phyloP scores from a whole-genome alignment of 2,113 vertebrate species.

The Colossoma macropomum region DNA sequence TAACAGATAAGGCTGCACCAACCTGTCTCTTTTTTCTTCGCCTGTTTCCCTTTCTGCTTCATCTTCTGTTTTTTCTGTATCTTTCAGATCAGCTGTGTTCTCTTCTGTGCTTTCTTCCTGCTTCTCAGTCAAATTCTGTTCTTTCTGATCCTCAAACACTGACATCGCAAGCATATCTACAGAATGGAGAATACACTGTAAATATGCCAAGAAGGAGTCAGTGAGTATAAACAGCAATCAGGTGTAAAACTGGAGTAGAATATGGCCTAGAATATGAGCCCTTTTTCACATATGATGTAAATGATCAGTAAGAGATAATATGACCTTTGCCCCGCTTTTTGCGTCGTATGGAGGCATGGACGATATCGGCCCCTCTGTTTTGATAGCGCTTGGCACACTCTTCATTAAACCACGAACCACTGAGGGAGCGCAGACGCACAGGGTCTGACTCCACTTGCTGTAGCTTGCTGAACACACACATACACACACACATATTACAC shows the following conservation, averaged over 20 bases:
- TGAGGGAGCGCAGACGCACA: conserved; percentile 76
- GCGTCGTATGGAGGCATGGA: conserved; percentile 87
- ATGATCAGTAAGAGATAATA: not conserved
- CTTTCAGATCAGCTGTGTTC: conserved; percentile 30
- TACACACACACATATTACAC: conserved; percentile 12
- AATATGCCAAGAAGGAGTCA: conserved; percentile 20
- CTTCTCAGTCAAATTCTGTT: conserved; percentile 43
- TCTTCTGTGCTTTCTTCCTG: conserved; percentile 44
- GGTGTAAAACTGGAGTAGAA: not conserved
- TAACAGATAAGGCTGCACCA: not conserved
- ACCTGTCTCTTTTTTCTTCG: conserved; percentile 39
- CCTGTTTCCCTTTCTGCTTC: conserved; percentile 11
- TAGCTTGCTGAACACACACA: conserved; percentile 76
- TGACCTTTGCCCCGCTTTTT: conserved; percentile 83
- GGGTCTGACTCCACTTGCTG: conserved; percentile 80
- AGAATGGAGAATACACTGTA: conserved; percentile 30
- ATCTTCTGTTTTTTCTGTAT: conserved; percentile 45
- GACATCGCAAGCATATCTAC: conserved; percentile 62
- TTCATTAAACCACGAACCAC: conserved; percentile 90
- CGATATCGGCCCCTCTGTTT: conserved; percentile 81
- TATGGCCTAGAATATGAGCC: not conserved
- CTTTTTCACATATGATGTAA: not conserved
- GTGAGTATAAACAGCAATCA: not conserved
- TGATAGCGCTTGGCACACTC: conserved; percentile 81
- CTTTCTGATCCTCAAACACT: conserved; percentile 64